Percentiles rank a stretch among this genome's conserved stretches.
These are phyloP conservation scores for Brenthis ino DNA, from an alignment of 2,888 invertebrate species.

Conservation along the genomic window DNA sequence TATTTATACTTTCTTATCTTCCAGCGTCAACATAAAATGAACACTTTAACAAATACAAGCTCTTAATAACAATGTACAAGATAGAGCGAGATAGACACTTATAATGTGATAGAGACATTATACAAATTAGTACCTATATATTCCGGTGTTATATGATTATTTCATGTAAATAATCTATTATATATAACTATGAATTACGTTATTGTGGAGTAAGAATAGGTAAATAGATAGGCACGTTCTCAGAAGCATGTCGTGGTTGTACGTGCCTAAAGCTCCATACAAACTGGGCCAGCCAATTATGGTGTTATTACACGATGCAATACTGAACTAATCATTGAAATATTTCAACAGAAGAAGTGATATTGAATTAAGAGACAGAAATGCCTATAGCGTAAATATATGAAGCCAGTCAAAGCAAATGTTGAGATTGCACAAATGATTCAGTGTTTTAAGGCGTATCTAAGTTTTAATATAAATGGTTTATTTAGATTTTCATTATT, in stretches of 20 bases:
- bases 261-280: constrained; percentile 57
- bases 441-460: background rate
- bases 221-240: constrained; percentile 58
- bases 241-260: constrained; percentile 54
- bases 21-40: no score
- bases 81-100: no score
- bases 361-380: constrained; percentile 15
- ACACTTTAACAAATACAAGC: no score
- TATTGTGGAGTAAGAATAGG: constrained; percentile 49
- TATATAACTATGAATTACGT: constrained; percentile 42
- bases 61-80: no score
- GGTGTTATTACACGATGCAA: constrained; percentile 44
- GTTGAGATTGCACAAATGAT: constrained; percentile 5
- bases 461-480: constrained; percentile 3
- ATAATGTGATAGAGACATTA: background rate
- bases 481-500: background rate
- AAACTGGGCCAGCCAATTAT: constrained; percentile 64
- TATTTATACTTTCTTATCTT: no score
- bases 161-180: constrained; percentile 13
- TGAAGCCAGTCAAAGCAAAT: constrained; percentile 7
- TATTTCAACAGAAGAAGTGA: constrained; percentile 30
- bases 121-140: background rate
- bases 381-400: constrained; percentile 3
- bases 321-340: constrained; percentile 29
- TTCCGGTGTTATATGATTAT: constrained; percentile 20